phyloP scores from a whole-genome alignment of 1,140 invertebrate genomes.

The Drosophila teissieri region DNA sequence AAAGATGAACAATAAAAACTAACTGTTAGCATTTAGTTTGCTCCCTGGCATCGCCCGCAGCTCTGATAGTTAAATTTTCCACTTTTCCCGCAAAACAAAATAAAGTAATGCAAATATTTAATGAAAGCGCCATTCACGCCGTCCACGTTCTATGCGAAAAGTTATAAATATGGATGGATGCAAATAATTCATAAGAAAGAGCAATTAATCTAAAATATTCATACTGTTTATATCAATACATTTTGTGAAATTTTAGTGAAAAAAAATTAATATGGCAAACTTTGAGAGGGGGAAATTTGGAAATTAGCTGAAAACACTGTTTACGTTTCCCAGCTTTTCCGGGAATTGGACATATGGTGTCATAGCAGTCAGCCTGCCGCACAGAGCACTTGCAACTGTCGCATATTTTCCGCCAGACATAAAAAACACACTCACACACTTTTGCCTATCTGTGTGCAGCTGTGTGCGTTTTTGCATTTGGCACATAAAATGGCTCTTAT shows the following conservation, averaged over 20 bases:
- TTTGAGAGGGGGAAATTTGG: too few species aligned
- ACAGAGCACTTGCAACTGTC: slow-evolving; percentile 19
- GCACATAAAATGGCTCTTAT: slow-evolving; percentile 56
- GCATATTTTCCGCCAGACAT: slow-evolving; percentile 29
- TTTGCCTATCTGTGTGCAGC: slow-evolving; percentile 47
- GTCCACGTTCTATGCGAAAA: neutral
- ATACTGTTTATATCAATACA: neutral
- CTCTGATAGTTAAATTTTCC: slow-evolving; percentile 12
- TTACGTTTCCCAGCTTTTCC: neutral
- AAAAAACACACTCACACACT: slow-evolving; percentile 20
- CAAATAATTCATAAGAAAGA: too few species aligned
- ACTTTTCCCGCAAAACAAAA: slow-evolving; percentile 4
- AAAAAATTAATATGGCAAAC: neutral
- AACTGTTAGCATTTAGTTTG: slow-evolving; percentile 66
- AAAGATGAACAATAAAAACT: slow-evolving; percentile 69
- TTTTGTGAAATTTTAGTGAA: neutral
- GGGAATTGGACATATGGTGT: slow-evolving; percentile 4
- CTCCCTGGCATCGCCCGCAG: slow-evolving; percentile 10
- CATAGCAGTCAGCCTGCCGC: slow-evolving; percentile 2
- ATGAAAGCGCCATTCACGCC: slow-evolving; percentile 11
- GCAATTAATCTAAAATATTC: too few species aligned
- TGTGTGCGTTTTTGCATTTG: slow-evolving; percentile 57
- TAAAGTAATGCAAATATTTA: slow-evolving; percentile 4
- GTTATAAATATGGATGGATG: too few species aligned
- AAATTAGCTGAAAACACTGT: too few species aligned